Evolutionary conservation across 1,140 invertebrate species (phyloP), one percentile per base, ranked within the genome.

Genomic region (Uloborus diversus): DNA sequence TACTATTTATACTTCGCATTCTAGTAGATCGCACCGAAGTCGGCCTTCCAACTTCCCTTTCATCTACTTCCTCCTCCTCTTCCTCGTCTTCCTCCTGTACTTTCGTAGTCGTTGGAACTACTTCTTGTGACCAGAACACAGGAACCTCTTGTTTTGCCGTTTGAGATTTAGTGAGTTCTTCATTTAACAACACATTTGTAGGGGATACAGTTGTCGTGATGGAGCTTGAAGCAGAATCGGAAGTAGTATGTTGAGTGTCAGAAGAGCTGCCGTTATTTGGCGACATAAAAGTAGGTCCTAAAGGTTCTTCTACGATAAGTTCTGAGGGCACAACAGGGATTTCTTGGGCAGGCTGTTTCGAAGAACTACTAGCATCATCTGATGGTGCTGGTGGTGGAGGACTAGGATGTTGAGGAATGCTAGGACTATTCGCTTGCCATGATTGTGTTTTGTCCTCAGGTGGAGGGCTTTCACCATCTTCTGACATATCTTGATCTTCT

Each of bases 391-490:
- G 76, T 14, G 79, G 79, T 20, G 68, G 68, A 17, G 68, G 79
- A 49, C 68, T 80, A 64, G 79, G 79, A 49, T 80, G 79, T 20
- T 80, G 68, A 17, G 79, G 79, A 13, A 53, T 66, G n/a, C 66
- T 71, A 4, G 65, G 42, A 49, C 51, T 51, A 30, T 37, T 65
- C 2, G 35, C 68, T n/a, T 75, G 61, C 80, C 80, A 79, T 0
- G 13, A 20, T 65, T 69, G 83, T 27, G 75, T 76, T 33, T 79
- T 80, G 13, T 86, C 86, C 27, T 85, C 85, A 56, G 83, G 79
- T 20, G 84, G 85, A 13, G 85, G 83, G 57, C 83, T 84, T n/a
- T 87, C 87, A 7, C 84, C 84, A 57, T 87, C 87, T 83, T 88
- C 87, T 53, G 85, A 86, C 53, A 86, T 82, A 7, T 87, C 86